A percentile compares a stretch with the other conserved stretches of the same genome.
These are phyloP conservation scores for Gadopsis bispinosus DNA, from an alignment of 2,797 vertebrate species.

Conservation along the genomic window DNA sequence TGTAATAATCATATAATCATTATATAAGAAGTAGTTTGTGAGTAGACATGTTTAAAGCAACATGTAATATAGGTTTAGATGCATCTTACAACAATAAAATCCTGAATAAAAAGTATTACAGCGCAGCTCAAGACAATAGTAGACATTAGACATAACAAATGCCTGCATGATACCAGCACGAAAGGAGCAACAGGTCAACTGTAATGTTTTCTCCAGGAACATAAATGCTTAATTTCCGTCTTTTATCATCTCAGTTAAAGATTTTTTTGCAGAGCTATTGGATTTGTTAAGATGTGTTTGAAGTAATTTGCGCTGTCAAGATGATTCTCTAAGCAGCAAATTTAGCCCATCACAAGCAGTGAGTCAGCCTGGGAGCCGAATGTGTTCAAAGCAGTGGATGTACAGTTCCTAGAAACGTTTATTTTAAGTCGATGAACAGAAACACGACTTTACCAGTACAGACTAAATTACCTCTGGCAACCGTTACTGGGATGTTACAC, in stretches of 20 bases:
- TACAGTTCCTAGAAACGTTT: slow-evolving; percentile 15
- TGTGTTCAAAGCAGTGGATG: slow-evolving; percentile 13
- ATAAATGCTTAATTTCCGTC: slow-evolving; percentile 19
- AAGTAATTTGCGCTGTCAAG: slow-evolving; percentile 33
- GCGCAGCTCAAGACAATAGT: neutral
- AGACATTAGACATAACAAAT: neutral
- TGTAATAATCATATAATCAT: neutral
- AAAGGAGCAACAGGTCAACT: slow-evolving; percentile 10
- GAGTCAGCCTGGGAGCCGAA: slow-evolving; percentile 4
- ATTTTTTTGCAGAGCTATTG: slow-evolving; percentile 8
- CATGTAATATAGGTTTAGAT: neutral
- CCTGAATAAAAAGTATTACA: neutral
- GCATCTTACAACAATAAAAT: neutral
- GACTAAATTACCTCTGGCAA: neutral
- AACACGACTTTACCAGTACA: neutral
- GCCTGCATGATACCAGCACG: neutral
- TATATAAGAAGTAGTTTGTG: neutral
- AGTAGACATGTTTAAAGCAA: neutral
- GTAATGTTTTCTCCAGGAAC: neutral
- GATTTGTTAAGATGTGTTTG: slow-evolving; percentile 15
- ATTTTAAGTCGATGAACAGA: slow-evolving; percentile 21
- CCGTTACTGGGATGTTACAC: neutral
- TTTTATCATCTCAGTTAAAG: slow-evolving; percentile 29
- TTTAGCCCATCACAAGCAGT: slow-evolving; percentile 9
- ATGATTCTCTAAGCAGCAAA: slow-evolving; percentile 17